Evolutionary conservation across 1,140 invertebrate genomes (phyloP).

Genomic region (Drosophila varians): DNA sequence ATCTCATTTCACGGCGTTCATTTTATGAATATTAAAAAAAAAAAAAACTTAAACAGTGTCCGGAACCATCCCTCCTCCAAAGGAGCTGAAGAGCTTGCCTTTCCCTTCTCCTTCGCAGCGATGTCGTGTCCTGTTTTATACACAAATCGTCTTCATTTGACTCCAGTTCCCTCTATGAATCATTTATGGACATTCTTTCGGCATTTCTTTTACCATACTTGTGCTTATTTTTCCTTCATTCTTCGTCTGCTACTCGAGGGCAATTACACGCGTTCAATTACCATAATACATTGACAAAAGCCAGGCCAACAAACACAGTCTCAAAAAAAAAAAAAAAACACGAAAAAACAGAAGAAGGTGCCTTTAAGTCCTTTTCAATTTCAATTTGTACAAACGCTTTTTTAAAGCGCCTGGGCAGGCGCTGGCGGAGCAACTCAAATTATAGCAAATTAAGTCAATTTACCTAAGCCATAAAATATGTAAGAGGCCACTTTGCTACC

Average conservation of each 20-base stretch:
- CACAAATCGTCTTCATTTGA: constrained; percentile 73
- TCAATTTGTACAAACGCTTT: constrained; percentile 40
- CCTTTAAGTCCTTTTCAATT: constrained; percentile 70
- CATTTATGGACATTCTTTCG: constrained; percentile 61
- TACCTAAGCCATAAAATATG: constrained; percentile 77
- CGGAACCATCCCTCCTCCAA: not conserved
- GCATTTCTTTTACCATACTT: constrained; percentile 21
- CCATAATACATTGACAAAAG: constrained; percentile 78
- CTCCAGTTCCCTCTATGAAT: constrained; percentile 62
- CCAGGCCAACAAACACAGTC: constrained; percentile 24
- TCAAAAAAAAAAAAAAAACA: constrained; percentile 12
- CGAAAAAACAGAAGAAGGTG: constrained; percentile 7
- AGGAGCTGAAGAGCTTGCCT: not conserved
- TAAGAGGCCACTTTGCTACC: constrained; percentile 53
- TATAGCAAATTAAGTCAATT: constrained; percentile 79
- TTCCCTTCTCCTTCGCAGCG: not conserved
- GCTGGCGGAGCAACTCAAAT: constrained; percentile 50
- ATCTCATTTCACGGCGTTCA: constrained; percentile 71
- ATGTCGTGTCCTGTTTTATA: constrained; percentile 47
- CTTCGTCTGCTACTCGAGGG: constrained; percentile 61
- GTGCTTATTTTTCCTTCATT: constrained; percentile 4
- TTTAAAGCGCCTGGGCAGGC: constrained; percentile 51
- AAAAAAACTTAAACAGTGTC: constrained; percentile 34
- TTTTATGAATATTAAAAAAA: constrained; percentile 79
- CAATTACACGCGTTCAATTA: constrained; percentile 83